These are phyloP conservation scores for Caloenas nicobarica DNA, from an alignment of 2,113 vertebrate species.

Conservation along the genomic window DNA sequence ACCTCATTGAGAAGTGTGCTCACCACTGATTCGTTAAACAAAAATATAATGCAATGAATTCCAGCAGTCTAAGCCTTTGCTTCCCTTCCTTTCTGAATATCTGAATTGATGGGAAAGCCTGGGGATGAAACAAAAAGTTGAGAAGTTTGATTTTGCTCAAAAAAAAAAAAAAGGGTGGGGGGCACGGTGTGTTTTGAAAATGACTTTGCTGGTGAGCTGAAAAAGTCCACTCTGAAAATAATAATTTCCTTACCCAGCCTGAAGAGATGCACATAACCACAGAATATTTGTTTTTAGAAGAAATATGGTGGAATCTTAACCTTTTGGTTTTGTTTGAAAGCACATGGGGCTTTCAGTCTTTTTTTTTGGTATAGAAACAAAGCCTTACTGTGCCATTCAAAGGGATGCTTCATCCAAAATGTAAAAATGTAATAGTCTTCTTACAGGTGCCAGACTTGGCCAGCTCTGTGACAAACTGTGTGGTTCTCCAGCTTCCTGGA, in stretches of 20 bases:
- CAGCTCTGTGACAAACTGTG: background rate
- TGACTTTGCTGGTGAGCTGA: background rate
- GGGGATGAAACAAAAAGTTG: background rate
- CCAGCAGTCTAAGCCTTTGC: background rate
- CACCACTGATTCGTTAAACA: background rate
- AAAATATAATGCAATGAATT: background rate
- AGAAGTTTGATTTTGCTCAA: background rate
- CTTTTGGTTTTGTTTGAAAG: background rate
- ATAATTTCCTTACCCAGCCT: background rate
- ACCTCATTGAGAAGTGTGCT: background rate
- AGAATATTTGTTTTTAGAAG: background rate
- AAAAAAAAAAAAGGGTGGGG: too few relatives aligned
- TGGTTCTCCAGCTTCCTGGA: background rate
- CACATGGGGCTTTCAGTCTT: background rate
- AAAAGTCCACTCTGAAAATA: background rate
- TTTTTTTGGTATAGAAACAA: background rate
- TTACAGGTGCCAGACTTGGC: background rate
- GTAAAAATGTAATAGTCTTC: background rate
- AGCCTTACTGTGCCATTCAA: background rate
- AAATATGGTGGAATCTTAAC: background rate
- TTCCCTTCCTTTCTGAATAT: background rate
- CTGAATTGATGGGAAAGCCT: background rate
- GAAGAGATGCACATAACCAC: background rate
- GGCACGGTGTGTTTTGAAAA: background rate
- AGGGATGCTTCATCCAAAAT: background rate